Percentiles rank a stretch among this genome's conserved stretches.
These are phyloP conservation scores for Agonopterix subpropinquella DNA, from an alignment of 2,888 invertebrate species.

Conservation along the genomic window DNA sequence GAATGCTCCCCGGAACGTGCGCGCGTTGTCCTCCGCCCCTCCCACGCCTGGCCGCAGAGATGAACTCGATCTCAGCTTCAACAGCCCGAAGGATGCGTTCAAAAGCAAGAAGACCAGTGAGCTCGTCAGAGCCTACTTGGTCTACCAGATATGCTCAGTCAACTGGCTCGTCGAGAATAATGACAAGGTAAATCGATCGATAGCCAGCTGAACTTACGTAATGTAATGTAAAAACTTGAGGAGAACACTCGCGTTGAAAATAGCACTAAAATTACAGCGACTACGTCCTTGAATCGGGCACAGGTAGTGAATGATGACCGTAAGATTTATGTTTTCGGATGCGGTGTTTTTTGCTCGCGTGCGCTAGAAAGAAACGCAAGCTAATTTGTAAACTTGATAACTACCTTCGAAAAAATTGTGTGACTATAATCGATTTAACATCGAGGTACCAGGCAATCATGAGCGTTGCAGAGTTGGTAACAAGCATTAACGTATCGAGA, in stretches of 20 bases:
- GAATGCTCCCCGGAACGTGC: constrained; percentile 33
- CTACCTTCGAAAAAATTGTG: neutral
- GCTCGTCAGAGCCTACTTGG: constrained; percentile 91
- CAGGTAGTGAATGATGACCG: constrained; percentile 17
- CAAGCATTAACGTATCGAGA: constrained; percentile 8
- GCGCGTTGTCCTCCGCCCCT: constrained; percentile 33
- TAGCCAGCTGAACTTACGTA: constrained; percentile 52
- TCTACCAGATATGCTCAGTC: constrained; percentile 93
- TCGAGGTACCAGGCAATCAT: constrained; percentile 18
- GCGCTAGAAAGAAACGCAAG: neutral
- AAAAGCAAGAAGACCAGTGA: constrained; percentile 97
- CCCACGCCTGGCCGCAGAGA: constrained; percentile 53
- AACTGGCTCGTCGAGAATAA: constrained; percentile 94
- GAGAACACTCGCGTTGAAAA: constrained; percentile 33
- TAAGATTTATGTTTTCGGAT: constrained; percentile 10
- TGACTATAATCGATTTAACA: constrained; percentile 3
- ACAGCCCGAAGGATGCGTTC: constrained; percentile 92
- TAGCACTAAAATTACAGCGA: constrained; percentile 31
- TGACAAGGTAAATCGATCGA: constrained; percentile 83
- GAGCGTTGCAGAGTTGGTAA: constrained; percentile 19
- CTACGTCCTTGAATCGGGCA: constrained; percentile 32
- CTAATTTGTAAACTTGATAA: too few relatives aligned
- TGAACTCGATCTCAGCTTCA: constrained; percentile 89
- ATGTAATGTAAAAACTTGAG: constrained; percentile 44
- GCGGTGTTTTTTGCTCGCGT: constrained; percentile 1